A percentile compares a stretch with the other conserved stretches of the same genome.
These are phyloP conservation scores for Amphipoea oculea DNA, from an alignment of 2,888 invertebrate genomes.

Conservation along the genomic window DNA sequence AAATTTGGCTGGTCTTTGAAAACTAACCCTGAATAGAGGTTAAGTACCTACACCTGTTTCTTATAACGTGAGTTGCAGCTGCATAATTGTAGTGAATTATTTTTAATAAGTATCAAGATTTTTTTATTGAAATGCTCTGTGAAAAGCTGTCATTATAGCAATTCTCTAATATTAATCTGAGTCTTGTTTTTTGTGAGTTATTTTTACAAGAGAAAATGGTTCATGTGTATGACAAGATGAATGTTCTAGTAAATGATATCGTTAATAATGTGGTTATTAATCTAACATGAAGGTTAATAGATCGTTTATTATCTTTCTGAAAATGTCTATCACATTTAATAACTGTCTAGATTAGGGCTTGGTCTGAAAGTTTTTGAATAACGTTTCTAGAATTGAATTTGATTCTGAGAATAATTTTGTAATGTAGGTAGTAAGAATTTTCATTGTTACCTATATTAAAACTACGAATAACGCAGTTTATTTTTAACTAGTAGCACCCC, in stretches of 20 bases:
- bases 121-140: slow-evolving; percentile 17
- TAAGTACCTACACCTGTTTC: slow-evolving; percentile 13
- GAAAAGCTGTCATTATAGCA: slow-evolving; percentile 22
- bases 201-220: slow-evolving; percentile 2
- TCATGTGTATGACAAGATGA: slow-evolving; percentile 14
- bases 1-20: too few relatives aligned
- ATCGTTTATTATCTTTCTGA: not conserved
- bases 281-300: slow-evolving; percentile 17
- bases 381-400: slow-evolving; percentile 10
- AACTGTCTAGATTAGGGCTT: slow-evolving; percentile 6
- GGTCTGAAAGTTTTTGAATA: not conserved
- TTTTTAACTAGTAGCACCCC: too few relatives aligned
- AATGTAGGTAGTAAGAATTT: not conserved
- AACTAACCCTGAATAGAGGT: not conserved
- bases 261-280: slow-evolving; percentile 17
- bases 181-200: slow-evolving; percentile 7
- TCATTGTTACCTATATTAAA: not conserved
- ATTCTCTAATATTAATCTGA: not conserved
- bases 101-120: slow-evolving; percentile 21
- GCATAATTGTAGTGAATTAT: slow-evolving; percentile 32
- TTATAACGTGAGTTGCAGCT: slow-evolving; percentile 22
- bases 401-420: not conserved
- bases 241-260: slow-evolving; percentile 12
- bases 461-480: not conserved
- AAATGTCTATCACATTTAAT: slow-evolving; percentile 34